Conservation (phyloP, 2,797 vertebrate genomes). For the Diceros bicornis region DNA sequence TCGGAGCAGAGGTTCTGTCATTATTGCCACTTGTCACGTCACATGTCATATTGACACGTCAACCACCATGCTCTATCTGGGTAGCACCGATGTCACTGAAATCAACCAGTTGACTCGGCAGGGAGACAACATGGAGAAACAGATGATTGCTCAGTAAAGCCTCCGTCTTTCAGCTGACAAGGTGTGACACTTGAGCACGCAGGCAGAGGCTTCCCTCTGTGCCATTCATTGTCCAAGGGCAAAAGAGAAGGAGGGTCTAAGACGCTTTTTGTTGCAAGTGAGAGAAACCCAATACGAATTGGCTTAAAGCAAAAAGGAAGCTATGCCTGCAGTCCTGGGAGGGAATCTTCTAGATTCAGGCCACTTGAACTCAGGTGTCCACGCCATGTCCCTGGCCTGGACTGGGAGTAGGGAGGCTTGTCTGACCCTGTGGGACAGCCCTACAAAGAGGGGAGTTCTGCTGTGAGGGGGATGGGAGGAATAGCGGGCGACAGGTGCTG, state of each 20-base stretch:
- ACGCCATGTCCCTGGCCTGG: too few relatives aligned
- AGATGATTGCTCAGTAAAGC: not conserved
- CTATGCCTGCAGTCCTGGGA: not conserved
- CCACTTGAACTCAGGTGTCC: not conserved
- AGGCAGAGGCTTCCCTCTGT: too few relatives aligned
- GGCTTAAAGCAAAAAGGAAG: not conserved
- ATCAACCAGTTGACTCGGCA: accelerated
- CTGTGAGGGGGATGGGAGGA: not conserved
- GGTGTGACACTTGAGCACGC: not conserved
- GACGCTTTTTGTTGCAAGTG: too few relatives aligned
- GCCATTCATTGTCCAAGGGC: accelerated
- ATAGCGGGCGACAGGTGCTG: not conserved
- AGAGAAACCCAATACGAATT: not conserved
- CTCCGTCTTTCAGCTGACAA: not conserved
- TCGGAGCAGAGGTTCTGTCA: not conserved
- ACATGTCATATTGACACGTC: too few relatives aligned
- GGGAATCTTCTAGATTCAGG: not conserved
- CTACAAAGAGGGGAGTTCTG: not conserved
- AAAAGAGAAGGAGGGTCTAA: not conserved
- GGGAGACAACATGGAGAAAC: not conserved
- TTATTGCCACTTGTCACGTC: too few relatives aligned
- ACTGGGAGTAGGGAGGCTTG: not conserved
- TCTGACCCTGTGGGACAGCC: not conserved
- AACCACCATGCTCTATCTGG: too few relatives aligned
- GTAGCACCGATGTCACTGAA: too few relatives aligned